A percentile compares a stretch with the other conserved stretches of the same genome.
Evolutionary conservation across 2,113 vertebrate species (phyloP).

Genomic region (Pogonocichla stellata): DNA sequence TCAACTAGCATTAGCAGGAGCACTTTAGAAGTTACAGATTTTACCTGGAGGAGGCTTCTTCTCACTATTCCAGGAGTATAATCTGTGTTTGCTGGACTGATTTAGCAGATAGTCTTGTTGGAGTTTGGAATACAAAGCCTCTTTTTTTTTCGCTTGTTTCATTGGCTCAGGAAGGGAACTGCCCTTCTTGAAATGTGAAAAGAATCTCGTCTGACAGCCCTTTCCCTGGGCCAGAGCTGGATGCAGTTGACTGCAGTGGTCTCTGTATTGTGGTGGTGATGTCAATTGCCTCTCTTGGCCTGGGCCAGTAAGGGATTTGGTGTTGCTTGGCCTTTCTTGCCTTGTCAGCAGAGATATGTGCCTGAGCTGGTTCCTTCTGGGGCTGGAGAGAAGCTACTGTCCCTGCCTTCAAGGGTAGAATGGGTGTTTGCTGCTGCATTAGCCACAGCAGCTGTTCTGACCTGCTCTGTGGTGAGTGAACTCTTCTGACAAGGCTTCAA

Average conservation of each 20-base stretch:
- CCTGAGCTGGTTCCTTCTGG: background rate
- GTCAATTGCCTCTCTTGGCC: background rate
- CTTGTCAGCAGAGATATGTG: background rate
- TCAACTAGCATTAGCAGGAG: slow-evolving; percentile 33
- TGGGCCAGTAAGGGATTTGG: background rate
- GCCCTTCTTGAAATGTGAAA: slow-evolving; percentile 14
- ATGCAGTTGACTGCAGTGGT: background rate
- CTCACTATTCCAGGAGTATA: background rate
- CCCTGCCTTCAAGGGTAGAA: background rate
- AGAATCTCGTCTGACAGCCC: background rate
- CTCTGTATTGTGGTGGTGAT: background rate
- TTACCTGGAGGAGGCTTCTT: slow-evolving; percentile 2
- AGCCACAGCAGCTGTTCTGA: background rate
- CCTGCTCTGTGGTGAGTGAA: background rate
- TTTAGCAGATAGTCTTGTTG: background rate
- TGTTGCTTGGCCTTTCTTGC: slow-evolving; percentile 21
- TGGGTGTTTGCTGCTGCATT: background rate
- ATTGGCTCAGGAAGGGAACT: slow-evolving; percentile 5
- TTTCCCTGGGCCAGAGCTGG: slow-evolving; percentile 12
- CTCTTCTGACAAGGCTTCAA: slow-evolving; percentile 30
- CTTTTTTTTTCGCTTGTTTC: background rate
- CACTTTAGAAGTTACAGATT: slow-evolving; percentile 49
- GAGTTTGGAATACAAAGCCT: slow-evolving; percentile 7
- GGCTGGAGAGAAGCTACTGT: background rate
- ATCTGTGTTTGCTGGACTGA: background rate